phyloP scores from a whole-genome alignment of 2,797 vertebrate genomes.

The Nannoperca obscura region DNA sequence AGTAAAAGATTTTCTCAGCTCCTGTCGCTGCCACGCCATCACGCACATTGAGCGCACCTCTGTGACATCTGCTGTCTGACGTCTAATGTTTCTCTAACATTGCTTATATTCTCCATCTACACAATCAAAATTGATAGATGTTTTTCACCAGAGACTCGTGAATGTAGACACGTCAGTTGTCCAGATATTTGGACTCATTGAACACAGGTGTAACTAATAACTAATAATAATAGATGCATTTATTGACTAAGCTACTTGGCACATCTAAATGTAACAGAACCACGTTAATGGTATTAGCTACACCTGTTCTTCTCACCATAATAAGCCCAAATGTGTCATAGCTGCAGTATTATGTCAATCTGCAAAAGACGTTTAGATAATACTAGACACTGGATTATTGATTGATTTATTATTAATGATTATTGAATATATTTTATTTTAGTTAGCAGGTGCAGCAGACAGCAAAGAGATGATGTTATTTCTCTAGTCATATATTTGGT shows the following conservation, averaged over 20 bases:
- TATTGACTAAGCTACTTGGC: neutral
- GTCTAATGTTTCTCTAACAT: no score
- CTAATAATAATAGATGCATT: neutral
- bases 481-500: neutral
- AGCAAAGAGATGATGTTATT: neutral
- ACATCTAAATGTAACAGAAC: neutral
- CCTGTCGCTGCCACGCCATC: no score
- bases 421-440: neutral
- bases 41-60: no score
- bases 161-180: no score
- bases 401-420: no score
- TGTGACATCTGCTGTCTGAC: no score
- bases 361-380: neutral
- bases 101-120: no score
- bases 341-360: neutral
- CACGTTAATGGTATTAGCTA: neutral
- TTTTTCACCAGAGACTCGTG: no score
- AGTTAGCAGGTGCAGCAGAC: neutral
- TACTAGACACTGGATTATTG: neutral
- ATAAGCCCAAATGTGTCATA: neutral
- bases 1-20: no score
- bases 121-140: no score
- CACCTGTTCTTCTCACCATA: neutral
- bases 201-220: neutral
- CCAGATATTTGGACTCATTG: neutral